Evolutionary conservation across 35 echinoderm and acorn worm species (phyloP).

Genomic region (Eucidaris tribuloides): DNA sequence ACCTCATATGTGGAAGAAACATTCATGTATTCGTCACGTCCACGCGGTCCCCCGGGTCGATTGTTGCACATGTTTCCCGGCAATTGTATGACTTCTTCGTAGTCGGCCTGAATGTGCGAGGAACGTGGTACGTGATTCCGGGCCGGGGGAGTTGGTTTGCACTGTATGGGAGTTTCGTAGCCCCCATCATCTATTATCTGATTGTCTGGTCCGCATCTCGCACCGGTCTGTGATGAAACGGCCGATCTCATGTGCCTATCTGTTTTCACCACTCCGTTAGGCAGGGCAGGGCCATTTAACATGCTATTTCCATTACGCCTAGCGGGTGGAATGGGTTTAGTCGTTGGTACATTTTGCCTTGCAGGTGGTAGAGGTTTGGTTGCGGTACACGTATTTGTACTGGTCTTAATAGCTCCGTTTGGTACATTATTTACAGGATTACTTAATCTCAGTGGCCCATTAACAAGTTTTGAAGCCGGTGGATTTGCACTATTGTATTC

Average conservation of each 20-base stretch:
- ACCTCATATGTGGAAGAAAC: constrained; percentile 79
- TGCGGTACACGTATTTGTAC: background rate
- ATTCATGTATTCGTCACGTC: constrained; percentile 64
- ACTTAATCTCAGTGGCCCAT: constrained; percentile 16
- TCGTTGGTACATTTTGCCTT: background rate
- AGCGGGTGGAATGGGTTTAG: constrained; percentile 10
- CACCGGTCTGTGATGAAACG: background rate
- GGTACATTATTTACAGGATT: constrained; percentile 29
- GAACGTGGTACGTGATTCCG: background rate
- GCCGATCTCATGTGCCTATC: background rate
- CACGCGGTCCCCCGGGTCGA: background rate
- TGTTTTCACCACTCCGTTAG: constrained; percentile 2
- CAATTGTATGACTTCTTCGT: constrained; percentile 72
- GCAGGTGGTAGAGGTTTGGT: constrained; percentile 11
- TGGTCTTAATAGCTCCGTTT: background rate
- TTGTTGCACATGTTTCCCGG: constrained; percentile 21
- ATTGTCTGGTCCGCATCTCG: background rate
- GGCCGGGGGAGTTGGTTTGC: constrained; percentile 21
- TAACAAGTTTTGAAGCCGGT: constrained; percentile 14
- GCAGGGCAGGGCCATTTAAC: background rate
- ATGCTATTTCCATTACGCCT: background rate
- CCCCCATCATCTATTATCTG: constrained; percentile 63
- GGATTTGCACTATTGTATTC: background rate
- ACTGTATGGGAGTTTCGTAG: constrained; percentile 80
- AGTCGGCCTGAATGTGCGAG: constrained; percentile 49